Percentiles rank a stretch among this genome's conserved stretches.
Conservation (phyloP, 1,140 invertebrate genomes). For the Heliothis virescens region DNA sequence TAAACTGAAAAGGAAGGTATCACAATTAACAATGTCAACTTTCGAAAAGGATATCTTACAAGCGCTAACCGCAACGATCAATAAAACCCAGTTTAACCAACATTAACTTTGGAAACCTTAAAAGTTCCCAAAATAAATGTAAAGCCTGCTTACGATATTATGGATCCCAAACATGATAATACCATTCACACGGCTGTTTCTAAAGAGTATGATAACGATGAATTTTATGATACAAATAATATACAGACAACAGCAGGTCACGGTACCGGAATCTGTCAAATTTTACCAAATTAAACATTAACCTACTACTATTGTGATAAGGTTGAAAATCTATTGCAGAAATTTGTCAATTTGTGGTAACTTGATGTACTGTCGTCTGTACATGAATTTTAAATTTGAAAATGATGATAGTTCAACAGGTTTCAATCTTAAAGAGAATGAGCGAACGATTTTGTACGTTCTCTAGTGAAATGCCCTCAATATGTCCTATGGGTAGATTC, state of each 20-base stretch:
- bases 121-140: background rate
- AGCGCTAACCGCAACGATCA: background rate
- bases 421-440: background rate
- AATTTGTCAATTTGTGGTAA: too few species aligned
- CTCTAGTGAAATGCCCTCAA: constrained; percentile 9
- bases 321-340: too few species aligned
- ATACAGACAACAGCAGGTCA: too few species aligned
- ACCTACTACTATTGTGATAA: too few species aligned
- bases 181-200: too few species aligned
- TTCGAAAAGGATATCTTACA: background rate
- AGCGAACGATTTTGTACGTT: background rate
- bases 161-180: too few species aligned
- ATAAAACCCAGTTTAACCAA: background rate
- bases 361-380: too few species aligned
- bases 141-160: background rate
- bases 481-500: constrained; percentile 21
- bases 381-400: too few species aligned
- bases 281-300: too few species aligned
- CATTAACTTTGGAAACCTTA: background rate
- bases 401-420: background rate
- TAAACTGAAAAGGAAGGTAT: background rate
- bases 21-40: background rate
- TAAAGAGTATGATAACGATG: too few species aligned
- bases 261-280: too few species aligned
- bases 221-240: too few species aligned